phyloP scores from a whole-genome alignment of 2,797 vertebrate species.

The Tokudaia muenninki region DNA sequence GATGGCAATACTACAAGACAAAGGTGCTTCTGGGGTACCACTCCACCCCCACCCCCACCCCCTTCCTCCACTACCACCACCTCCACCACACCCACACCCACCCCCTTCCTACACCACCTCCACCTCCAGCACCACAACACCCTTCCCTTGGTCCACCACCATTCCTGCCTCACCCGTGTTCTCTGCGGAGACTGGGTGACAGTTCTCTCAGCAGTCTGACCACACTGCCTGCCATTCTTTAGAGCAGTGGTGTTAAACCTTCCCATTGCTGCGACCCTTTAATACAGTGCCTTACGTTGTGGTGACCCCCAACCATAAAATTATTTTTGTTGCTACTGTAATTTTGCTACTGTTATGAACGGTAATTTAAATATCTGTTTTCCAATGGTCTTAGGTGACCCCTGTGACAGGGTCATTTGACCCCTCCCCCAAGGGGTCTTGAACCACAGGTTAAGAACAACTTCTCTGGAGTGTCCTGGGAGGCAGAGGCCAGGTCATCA shows the following conservation, averaged over 20 bases:
- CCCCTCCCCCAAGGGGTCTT: background rate
- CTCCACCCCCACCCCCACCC: no score
- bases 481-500: fast-evolving
- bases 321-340: background rate
- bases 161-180: background rate
- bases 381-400: background rate
- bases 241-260: background rate
- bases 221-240: fast-evolving
- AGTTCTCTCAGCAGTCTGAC: background rate
- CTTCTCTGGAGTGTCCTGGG: background rate
- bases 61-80: background rate
- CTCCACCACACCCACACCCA: no score
- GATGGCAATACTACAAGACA: no score
- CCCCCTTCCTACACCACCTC: background rate
- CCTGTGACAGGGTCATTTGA: background rate
- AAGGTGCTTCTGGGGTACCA: background rate
- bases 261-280: background rate
- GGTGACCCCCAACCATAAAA: no score
- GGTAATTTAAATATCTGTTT: background rate
- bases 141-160: no score
- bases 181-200: background rate
- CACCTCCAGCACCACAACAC: no score
- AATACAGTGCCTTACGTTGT: background rate
- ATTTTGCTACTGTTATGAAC: background rate
- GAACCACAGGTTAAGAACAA: background rate